These are phyloP conservation scores for Apodemia mormo DNA, from an alignment of 2,888 invertebrate genomes.

Conservation along the genomic window DNA sequence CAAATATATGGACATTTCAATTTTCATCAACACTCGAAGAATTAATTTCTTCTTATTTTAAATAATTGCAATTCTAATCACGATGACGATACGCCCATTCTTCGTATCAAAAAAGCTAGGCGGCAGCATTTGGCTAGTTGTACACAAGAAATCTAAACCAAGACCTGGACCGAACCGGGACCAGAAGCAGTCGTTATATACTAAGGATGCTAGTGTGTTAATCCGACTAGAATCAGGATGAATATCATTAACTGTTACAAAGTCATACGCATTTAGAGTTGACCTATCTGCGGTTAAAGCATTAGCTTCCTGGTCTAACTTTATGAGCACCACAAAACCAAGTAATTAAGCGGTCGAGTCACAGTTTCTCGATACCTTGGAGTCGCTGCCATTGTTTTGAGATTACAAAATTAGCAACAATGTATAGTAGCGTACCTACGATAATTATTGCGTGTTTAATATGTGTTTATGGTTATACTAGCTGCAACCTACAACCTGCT, in stretches of 20 bases:
- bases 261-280: slow-evolving; percentile 34
- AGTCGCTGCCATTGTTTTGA: slow-evolving; percentile 58
- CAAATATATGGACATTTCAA: too few relatives aligned
- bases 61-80: too few relatives aligned
- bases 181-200: too few relatives aligned
- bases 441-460: slow-evolving; percentile 21
- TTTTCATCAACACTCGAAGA: too few relatives aligned
- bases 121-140: too few relatives aligned
- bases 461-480: slow-evolving; percentile 1
- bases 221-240: background rate
- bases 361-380: slow-evolving; percentile 13
- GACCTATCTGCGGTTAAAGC: slow-evolving; percentile 71
- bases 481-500: too few relatives aligned
- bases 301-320: slow-evolving; percentile 67
- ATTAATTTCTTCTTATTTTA: too few relatives aligned
- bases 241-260: slow-evolving; percentile 11
- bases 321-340: slow-evolving; percentile 51
- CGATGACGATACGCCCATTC: too few relatives aligned
- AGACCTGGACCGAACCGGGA: too few relatives aligned
- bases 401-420: slow-evolving; percentile 53
- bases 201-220: background rate
- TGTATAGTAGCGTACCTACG: slow-evolving; percentile 44
- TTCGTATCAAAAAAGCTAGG: too few relatives aligned
- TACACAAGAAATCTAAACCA: too few relatives aligned
- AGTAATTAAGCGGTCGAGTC: slow-evolving; percentile 59